These are phyloP conservation scores for Pterocles orientalis DNA, from an alignment of 2,113 vertebrate species.

Conservation along the genomic window DNA sequence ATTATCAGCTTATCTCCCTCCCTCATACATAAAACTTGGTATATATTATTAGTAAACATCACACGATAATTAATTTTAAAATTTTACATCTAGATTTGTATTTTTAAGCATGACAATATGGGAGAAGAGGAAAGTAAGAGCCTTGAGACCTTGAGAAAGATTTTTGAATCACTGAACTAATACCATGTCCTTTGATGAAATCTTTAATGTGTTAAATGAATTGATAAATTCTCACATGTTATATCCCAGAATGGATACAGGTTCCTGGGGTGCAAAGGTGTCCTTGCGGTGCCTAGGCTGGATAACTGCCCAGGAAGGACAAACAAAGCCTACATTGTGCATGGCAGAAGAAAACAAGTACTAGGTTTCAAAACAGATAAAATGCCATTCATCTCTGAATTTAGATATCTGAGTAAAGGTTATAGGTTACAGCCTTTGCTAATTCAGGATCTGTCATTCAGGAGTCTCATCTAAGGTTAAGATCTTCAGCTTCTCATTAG, in stretches of 20 bases:
- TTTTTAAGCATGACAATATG: not conserved
- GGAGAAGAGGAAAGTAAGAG: not conserved
- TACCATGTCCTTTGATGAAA: no score
- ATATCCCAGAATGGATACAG: not conserved
- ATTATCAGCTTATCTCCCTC: not conserved
- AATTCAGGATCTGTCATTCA: not conserved
- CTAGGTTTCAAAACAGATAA: not conserved
- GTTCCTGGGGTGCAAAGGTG: not conserved
- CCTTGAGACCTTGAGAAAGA: not conserved
- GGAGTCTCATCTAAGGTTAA: not conserved
- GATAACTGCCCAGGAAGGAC: not conserved
- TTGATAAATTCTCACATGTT: not conserved
- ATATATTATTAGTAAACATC: not conserved
- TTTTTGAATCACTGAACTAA: not conserved
- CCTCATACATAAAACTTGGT: not conserved
- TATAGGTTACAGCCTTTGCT: not conserved
- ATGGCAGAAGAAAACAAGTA: not conserved
- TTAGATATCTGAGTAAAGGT: not conserved
- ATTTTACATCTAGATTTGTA: not conserved
- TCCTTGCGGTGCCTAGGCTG: not conserved
- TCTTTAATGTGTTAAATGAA: not conserved
- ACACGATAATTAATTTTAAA: not conserved
- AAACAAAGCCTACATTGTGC: not conserved
- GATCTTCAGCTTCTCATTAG: not conserved
- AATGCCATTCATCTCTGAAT: not conserved